Evolutionary conservation across 2,888 invertebrate species (phyloP), one percentile per base, ranked within the genome.

Genomic region (Pecten maximus): DNA sequence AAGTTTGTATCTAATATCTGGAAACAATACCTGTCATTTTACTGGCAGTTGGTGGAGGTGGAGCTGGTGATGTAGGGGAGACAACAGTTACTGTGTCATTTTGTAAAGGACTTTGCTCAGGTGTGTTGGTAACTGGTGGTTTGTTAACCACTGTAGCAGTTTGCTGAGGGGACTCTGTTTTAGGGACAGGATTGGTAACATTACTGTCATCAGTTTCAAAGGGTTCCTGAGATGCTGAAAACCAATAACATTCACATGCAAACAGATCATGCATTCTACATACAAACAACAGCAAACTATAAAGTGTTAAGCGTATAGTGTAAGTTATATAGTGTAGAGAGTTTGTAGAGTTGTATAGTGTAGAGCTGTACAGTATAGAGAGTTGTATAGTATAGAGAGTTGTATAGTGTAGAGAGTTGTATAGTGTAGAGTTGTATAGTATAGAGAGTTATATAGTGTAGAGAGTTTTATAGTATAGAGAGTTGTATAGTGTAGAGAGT

Each of bases 31-130:
- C 74, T 74, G 35, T 74, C 74, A 74, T n/a, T n/a, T n/a, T n/a
- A n/a, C n/a, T n/a, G n/a, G n/a, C 19, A 35, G 28, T 74, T 74
- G 74, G 8, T 35, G 28, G 19, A 35, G 74, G 8, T 35, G 28
- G 19, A 35, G 28, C 28, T 74, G 35, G 6, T 74, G 74, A 8
- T 74, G 74, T 74, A 74, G 74, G 74, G 74, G 74, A 74, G 74
- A 35, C 35, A 74, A 74, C n/a, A n/a, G n/a, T n/a, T n/a, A n/a
- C 74, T 74, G 35, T 74, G 74, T 74, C 74, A 74, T 74, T 74
- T 74, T 74, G 10, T 1, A 23, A 28, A 74, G 74, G 1, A 0
- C 0, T 74, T 74, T 74, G 74, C 35, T 74, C 54, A 54, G 54
- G 28, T 74, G 74, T 8, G 35, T 35, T 35, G 28, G 74, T 74